Percentiles rank a stretch among this genome's conserved stretches.
Conservation (phyloP, 2,888 invertebrate species). For the Calliphora vomitoria region DNA sequence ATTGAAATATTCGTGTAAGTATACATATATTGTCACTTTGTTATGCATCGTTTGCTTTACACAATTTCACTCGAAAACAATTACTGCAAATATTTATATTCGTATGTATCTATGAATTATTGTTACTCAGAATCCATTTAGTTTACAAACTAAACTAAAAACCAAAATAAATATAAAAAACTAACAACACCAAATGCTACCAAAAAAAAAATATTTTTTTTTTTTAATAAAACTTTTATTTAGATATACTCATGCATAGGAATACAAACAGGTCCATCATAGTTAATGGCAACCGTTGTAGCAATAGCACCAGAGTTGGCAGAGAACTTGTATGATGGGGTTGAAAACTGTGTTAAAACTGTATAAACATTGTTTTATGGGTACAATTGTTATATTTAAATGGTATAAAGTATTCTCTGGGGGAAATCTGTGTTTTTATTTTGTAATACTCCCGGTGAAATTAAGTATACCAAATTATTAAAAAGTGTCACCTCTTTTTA, state of each 20-base stretch:
- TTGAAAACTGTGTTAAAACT: too few relatives aligned
- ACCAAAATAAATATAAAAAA: not conserved
- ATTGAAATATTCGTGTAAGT: too few relatives aligned
- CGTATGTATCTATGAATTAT: not conserved
- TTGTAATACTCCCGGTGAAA: too few relatives aligned
- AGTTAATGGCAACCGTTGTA: conserved; percentile 18
- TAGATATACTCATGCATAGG: not conserved
- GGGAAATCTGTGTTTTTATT: too few relatives aligned
- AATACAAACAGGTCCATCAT: not conserved
- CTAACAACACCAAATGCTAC: not conserved
- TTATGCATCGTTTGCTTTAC: not conserved
- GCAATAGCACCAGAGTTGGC: not conserved
- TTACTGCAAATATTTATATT: conserved; percentile 42
- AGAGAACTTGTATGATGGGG: not conserved
- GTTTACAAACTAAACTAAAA: not conserved
- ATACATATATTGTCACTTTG: not conserved
- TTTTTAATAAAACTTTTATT: conserved; percentile 4
- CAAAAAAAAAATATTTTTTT: not conserved
- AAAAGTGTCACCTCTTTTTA: too few relatives aligned
- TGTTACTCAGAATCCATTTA: conserved; percentile 5
- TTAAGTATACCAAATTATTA: too few relatives aligned
- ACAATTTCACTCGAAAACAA: not conserved
- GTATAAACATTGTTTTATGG: too few relatives aligned
- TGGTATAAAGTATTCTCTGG: too few relatives aligned
- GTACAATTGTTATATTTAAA: too few relatives aligned